These are phyloP conservation scores for Sinocyclocheilus anshuiensis DNA, from an alignment of 2,113 vertebrate species.

Conservation along the genomic window DNA sequence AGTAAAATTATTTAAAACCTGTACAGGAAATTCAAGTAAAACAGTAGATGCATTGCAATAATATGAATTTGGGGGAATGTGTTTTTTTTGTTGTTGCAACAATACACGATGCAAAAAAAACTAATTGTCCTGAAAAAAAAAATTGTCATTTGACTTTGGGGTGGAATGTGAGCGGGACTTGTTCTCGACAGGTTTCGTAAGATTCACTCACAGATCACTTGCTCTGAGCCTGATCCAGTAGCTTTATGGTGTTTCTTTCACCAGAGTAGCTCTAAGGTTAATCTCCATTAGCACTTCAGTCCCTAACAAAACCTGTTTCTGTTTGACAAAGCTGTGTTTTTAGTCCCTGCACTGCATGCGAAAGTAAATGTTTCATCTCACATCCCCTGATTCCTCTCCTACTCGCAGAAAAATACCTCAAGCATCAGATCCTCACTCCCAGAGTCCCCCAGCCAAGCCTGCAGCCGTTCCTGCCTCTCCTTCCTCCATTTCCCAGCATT, in stretches of 20 bases:
- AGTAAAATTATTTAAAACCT: too few relatives aligned
- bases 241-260: neutral
- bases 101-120: neutral
- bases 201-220: neutral
- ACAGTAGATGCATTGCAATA: neutral
- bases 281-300: constrained; percentile 26
- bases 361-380: neutral
- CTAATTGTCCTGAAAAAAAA: neutral
- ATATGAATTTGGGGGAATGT: neutral
- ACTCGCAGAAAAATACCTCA: constrained; percentile 88
- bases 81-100: neutral
- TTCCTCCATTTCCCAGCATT: constrained; percentile 67
- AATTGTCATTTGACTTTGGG: neutral
- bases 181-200: neutral
- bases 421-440: constrained; percentile 74
- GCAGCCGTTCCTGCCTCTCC: constrained; percentile 59
- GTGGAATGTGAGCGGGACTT: neutral
- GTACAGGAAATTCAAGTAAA: neutral
- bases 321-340: neutral
- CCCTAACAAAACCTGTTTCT: neutral
- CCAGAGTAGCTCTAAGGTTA: constrained; percentile 13
- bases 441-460: constrained; percentile 62
- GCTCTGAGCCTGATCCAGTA: neutral
- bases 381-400: neutral
- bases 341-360: neutral